Evolutionary conservation across 1,140 invertebrate genomes (phyloP), one percentile per base, ranked within the genome.

Genomic region (Anoplolepis gracilipes): DNA sequence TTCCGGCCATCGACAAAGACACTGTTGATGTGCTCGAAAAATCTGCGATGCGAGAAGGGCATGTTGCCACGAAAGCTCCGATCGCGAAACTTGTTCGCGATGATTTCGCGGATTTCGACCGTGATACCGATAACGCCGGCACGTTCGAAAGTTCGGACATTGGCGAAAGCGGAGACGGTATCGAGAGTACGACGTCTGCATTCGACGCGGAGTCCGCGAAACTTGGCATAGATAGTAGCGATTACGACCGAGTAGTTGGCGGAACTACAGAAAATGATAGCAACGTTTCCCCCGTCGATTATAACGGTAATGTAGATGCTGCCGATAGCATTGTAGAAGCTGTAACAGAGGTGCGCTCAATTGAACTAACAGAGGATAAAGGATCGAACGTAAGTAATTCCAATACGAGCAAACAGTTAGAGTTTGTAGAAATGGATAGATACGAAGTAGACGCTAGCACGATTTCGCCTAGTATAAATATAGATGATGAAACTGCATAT

Each of bases 381-480:
- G 42, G n/a, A 16, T 46, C 65, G 49, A 77, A 33, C 57, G 87
- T 88, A 85, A 88, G 86, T 88, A 87, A 86, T 55, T 22, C 6
- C 28, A 16, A 81, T 11, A 70, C 28, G n/a, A n/a, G 85, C 13
- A 33, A 64, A 70, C 10, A 53, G 4, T 30, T 64, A 46, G 67
- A 22, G 22, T 55, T 67, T n/a, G 67, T 72, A 62, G 78, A 82
- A 46, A 19, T 46, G n/a, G 4, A 36, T n/a, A 39, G 4, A n/a
- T 36, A 42, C 25, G 6, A 49, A n/a, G 49, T 49, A 62, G 65
- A 86, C 42, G 42, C n/a, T 30, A 77, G 11, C 16, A 39, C 49
- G 5, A 6, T 79, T 57, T 70, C n/a, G 57, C 13, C 65, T 22
- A 36, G 10, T 36, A 10, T 19, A 22, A 64, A 46, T 13, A 13